Conservation (phyloP, 2,797 vertebrate genomes). For the Falco cherrug region DNA sequence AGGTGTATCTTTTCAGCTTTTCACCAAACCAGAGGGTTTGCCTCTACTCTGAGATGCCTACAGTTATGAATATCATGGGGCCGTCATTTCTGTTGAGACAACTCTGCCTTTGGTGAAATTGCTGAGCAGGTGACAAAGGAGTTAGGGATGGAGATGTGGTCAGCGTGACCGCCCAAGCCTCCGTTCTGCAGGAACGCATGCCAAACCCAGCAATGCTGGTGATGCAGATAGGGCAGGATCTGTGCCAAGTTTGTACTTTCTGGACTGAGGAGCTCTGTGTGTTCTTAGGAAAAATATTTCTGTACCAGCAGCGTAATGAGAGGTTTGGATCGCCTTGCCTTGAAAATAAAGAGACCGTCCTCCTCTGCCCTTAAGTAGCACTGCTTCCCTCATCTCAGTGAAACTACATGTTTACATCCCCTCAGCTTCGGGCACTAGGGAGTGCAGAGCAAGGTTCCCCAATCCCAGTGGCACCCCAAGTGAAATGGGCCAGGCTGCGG, state of each 20-base stretch:
- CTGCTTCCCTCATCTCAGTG: not conserved
- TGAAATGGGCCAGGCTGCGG: not conserved
- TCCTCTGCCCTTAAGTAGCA: not conserved
- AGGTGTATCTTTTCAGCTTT: not conserved
- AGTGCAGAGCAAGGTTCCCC: not conserved
- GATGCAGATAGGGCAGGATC: not conserved
- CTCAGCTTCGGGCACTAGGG: not conserved
- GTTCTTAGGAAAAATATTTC: not conserved
- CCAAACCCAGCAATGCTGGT: not conserved
- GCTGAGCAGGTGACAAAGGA: not conserved
- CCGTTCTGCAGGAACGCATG: not conserved
- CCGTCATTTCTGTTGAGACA: not conserved
- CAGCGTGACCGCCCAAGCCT: not conserved
- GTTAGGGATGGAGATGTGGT: not conserved
- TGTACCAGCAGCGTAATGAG: not conserved
- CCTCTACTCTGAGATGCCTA: not conserved
- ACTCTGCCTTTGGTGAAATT: not conserved
- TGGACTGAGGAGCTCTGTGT: not conserved
- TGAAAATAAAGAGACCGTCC: not conserved
- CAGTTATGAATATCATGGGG: accelerated
- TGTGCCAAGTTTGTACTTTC: not conserved
- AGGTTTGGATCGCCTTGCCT: not conserved
- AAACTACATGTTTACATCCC: accelerated
- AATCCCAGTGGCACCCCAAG: accelerated
- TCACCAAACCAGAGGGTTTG: not conserved